phyloP scores from a whole-genome alignment of 2,888 invertebrate species.

The Hydraecia micacea region DNA sequence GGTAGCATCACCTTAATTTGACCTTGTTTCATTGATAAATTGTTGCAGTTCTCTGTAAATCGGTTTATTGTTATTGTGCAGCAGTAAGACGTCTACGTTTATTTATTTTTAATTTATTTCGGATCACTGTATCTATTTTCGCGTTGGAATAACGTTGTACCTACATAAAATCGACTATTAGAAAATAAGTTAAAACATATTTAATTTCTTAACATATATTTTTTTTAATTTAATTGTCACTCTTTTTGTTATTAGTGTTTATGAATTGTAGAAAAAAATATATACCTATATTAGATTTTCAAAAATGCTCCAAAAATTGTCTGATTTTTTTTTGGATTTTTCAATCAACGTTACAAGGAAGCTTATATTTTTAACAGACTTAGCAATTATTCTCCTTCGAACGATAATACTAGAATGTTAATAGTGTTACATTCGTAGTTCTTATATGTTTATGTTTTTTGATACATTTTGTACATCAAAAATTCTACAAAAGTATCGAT shows the following conservation, averaged over 20 bases:
- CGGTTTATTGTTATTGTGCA: neutral
- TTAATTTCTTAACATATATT: neutral
- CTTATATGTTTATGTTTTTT: no score
- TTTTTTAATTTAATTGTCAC: neutral
- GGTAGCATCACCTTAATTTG: neutral
- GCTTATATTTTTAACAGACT: conserved; percentile 4
- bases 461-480: neutral
- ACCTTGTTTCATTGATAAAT: conserved; percentile 4
- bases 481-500: neutral
- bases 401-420: neutral
- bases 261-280: neutral
- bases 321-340: neutral
- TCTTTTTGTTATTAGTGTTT: neutral
- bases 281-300: neutral
- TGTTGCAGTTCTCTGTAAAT: neutral
- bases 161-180: neutral
- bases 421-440: neutral
- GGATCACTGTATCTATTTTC: neutral
- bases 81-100: neutral
- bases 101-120: neutral
- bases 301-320: neutral
- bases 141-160: neutral
- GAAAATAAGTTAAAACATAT: no score
- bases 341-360: neutral
- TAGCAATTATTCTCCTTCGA: neutral